These are phyloP conservation scores for Channa striata DNA, from an alignment of 2,797 vertebrate species.

Conservation along the genomic window DNA sequence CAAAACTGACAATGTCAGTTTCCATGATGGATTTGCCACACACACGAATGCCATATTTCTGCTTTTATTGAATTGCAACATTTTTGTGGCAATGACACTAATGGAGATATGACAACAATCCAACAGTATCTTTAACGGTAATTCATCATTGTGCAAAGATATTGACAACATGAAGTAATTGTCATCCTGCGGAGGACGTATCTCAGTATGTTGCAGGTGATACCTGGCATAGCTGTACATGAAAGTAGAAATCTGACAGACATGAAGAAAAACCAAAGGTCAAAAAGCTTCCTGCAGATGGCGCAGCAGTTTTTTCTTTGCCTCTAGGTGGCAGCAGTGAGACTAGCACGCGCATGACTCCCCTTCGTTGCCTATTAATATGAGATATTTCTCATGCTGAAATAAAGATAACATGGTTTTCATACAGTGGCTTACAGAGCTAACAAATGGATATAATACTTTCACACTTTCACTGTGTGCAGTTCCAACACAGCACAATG, in stretches of 20 bases:
- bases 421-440: neutral
- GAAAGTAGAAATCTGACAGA: neutral
- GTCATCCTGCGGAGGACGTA: neutral
- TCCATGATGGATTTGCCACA: too few species aligned
- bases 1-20: too few species aligned
- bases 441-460: neutral
- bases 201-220: neutral
- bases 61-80: too few species aligned
- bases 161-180: neutral
- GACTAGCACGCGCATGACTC: neutral
- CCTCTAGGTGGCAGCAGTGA: neutral
- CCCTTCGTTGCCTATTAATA: neutral
- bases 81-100: too few species aligned
- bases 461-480: constrained; percentile 15
- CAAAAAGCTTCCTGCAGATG: neutral
- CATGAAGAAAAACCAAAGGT: neutral
- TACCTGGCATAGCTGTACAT: neutral
- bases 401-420: constrained; percentile 8
- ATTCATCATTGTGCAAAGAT: too few species aligned
- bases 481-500: constrained; percentile 28
- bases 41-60: too few species aligned
- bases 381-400: constrained; percentile 1
- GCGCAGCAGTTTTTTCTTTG: neutral
- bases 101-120: too few species aligned
- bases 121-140: too few species aligned